phyloP scores from a whole-genome alignment of 2,888 invertebrate genomes.

The Hipparchia semele region DNA sequence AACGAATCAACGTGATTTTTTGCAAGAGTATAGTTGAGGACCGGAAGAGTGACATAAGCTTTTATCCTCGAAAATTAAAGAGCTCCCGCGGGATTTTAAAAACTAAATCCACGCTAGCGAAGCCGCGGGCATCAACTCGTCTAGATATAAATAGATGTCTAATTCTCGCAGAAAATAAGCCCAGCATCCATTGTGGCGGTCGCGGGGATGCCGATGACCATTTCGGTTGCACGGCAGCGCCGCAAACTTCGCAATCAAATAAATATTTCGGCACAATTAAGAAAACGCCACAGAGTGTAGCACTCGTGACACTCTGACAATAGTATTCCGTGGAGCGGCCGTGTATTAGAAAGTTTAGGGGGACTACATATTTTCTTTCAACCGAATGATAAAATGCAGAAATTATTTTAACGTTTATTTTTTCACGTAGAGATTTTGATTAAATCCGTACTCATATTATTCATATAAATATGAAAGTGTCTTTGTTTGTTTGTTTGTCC shows the following conservation, averaged over 20 bases:
- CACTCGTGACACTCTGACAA: constrained; percentile 78
- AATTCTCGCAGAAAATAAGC: constrained; percentile 55
- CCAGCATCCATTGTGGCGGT: constrained; percentile 67
- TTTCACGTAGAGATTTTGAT: not conserved
- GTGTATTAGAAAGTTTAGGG: constrained; percentile 41
- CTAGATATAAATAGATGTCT: constrained; percentile 43
- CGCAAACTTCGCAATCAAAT: constrained; percentile 81
- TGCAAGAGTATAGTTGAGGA: no score
- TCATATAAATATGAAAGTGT: not conserved
- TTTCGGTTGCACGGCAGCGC: constrained; percentile 78
- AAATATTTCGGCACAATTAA: constrained; percentile 84
- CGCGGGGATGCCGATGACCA: constrained; percentile 78
- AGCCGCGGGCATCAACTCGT: no score
- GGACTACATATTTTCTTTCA: constrained; percentile 1
- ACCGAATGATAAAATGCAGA: not conserved
- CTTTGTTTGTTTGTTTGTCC: no score
- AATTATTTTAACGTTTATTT: not conserved
- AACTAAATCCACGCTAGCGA: no score
- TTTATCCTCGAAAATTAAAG: no score
- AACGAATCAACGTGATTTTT: no score
- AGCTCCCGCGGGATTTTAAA: no score
- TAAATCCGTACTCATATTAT: not conserved
- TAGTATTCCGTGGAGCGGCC: constrained; percentile 59
- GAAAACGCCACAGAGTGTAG: constrained; percentile 81
- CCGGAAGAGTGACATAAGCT: no score